Conservation (phyloP, 2,113 vertebrate genomes). For the Hippocampus abdominalis region DNA sequence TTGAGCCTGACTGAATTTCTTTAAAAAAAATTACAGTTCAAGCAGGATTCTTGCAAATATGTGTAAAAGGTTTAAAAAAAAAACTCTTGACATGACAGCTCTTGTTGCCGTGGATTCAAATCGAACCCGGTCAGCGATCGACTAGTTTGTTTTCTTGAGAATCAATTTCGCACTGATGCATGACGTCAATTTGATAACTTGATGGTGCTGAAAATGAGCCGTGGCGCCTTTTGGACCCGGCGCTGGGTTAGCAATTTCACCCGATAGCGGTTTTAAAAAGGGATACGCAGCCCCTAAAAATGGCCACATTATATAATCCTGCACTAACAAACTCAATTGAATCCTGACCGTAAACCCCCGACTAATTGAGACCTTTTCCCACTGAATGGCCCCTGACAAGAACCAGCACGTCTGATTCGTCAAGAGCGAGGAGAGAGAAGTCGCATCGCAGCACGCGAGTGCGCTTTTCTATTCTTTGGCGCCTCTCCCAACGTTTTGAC, state of each 20-base stretch:
- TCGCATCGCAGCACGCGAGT: background rate
- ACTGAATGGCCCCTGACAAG: background rate
- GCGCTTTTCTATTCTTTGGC: background rate
- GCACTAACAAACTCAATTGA: background rate
- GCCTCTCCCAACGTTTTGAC: background rate
- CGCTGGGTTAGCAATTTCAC: no score
- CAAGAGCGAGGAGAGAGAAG: background rate
- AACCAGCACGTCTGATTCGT: background rate
- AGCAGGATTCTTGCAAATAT: background rate
- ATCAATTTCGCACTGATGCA: background rate
- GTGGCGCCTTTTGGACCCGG: no score
- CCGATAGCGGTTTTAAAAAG: no score
- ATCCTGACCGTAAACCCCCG: background rate
- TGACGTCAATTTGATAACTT: background rate
- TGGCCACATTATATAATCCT: background rate
- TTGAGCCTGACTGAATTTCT: conserved; percentile 42
- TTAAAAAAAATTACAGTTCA: no score
- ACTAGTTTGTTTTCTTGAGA: background rate
- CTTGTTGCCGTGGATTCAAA: background rate
- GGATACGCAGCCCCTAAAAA: background rate
- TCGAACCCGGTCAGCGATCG: background rate
- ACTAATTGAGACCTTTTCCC: conserved; percentile 1
- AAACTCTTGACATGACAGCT: background rate
- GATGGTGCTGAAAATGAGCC: background rate
- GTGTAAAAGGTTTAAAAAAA: background rate